These are phyloP conservation scores for Motacilla alba DNA, from an alignment of 2,113 vertebrate genomes.

Conservation along the genomic window DNA sequence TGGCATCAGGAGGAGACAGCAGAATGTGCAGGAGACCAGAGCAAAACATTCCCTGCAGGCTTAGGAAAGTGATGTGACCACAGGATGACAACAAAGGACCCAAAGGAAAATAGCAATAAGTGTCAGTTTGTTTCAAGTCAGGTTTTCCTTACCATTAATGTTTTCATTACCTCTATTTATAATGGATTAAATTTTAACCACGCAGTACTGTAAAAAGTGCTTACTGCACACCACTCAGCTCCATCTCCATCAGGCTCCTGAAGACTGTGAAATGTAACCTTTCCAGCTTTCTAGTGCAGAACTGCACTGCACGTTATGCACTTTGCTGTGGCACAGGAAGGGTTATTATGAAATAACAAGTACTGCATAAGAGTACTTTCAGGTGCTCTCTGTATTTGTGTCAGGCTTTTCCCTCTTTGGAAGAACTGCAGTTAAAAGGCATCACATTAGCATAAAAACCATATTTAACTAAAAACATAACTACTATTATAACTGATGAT, in stretches of 20 bases:
- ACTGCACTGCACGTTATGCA: not conserved
- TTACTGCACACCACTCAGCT: not conserved
- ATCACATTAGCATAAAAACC: not conserved
- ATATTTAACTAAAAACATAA: not conserved
- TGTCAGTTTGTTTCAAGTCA: not conserved
- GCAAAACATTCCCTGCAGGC: not conserved
- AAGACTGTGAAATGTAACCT: not conserved
- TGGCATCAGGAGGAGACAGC: constrained; percentile 56
- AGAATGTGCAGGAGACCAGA: constrained; percentile 26
- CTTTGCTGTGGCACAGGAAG: not conserved
- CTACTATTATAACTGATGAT: not conserved
- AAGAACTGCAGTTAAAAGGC: constrained; percentile 11
- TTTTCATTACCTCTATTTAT: not conserved
- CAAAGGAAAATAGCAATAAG: not conserved
- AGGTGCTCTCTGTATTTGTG: not conserved
- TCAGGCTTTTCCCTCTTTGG: constrained; percentile 1
- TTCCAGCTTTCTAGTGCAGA: not conserved
- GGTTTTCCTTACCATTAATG: not conserved
- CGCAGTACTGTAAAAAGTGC: not conserved
- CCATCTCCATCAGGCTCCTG: not conserved
- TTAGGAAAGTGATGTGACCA: not conserved
- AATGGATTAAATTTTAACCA: constrained; percentile 11
- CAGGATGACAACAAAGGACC: not conserved
- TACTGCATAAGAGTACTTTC: constrained; percentile 7
- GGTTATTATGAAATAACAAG: constrained; percentile 12